Percentiles rank a stretch among this genome's conserved stretches.
Evolutionary conservation across 2,797 vertebrate species (phyloP).

Genomic region (Rhinella marina): DNA sequence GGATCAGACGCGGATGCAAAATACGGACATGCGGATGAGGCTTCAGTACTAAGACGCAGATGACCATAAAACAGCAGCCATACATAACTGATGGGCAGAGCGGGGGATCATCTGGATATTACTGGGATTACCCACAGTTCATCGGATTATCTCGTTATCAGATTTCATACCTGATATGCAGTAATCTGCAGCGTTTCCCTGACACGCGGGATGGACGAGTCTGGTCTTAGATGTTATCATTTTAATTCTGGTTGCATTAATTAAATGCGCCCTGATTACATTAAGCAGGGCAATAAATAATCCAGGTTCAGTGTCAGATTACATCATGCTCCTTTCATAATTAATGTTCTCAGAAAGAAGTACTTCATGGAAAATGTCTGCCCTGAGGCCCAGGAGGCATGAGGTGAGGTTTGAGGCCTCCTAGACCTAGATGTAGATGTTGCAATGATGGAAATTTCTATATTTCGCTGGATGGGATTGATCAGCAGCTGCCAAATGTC

Average conservation of each 20-base stretch:
- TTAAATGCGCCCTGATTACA: not conserved
- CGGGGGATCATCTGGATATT: slow-evolving; percentile 3
- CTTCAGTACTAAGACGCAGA: not conserved
- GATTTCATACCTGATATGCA: slow-evolving; percentile 28
- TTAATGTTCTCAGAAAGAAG: not conserved
- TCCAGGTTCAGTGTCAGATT: not conserved
- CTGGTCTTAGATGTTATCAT: not conserved
- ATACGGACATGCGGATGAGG: too few species aligned
- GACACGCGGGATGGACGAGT: not conserved
- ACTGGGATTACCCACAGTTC: slow-evolving; percentile 24
- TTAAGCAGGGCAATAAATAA: not conserved
- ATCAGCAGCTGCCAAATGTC: too few species aligned
- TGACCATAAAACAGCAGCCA: not conserved
- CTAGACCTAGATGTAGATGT: too few species aligned
- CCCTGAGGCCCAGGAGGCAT: not conserved
- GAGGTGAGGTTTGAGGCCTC: not conserved
- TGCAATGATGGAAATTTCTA: too few species aligned
- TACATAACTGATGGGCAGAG: not conserved
- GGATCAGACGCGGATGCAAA: too few species aligned
- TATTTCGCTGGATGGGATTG: too few species aligned
- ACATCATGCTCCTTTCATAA: not conserved
- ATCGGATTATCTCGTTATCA: slow-evolving; percentile 39
- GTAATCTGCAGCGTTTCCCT: slow-evolving; percentile 26
- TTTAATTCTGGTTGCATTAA: not conserved
- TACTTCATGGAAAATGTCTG: not conserved